Conservation (phyloP, 2,113 vertebrate genomes). For the Pterophyllum scalare region DNA sequence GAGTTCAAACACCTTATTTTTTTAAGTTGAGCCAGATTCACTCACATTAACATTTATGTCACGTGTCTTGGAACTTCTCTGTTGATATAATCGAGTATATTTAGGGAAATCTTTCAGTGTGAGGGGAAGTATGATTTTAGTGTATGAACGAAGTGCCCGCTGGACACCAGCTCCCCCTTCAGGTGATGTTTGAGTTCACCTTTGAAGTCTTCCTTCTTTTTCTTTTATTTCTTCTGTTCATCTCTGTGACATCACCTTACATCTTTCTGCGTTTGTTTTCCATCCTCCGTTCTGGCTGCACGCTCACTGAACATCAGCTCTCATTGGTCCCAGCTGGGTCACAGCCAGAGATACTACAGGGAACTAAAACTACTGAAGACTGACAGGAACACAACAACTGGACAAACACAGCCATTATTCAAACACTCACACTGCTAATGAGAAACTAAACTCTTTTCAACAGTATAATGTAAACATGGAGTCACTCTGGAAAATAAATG, state of each 20-base stretch:
- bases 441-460: no score
- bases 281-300: not conserved
- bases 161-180: not conserved
- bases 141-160: not conserved
- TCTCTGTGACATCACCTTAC: not conserved
- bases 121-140: not conserved
- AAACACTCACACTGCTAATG: not conserved
- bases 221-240: not conserved
- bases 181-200: not conserved
- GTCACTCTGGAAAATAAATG: not conserved
- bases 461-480: no score
- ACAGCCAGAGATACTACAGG: not conserved
- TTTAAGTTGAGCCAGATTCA: not conserved
- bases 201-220: not conserved
- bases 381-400: no score
- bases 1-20: not conserved
- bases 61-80: not conserved
- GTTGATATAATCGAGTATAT: not conserved
- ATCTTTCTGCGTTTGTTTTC: not conserved
- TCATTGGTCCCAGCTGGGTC: not conserved
- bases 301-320: not conserved
- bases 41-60: not conserved
- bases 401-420: fast-evolving
- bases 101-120: not conserved
- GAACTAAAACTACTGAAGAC: not conserved